Evolutionary conservation across 2,888 invertebrate species (phyloP).

Genomic region (Gnatocerus cornutus): DNA sequence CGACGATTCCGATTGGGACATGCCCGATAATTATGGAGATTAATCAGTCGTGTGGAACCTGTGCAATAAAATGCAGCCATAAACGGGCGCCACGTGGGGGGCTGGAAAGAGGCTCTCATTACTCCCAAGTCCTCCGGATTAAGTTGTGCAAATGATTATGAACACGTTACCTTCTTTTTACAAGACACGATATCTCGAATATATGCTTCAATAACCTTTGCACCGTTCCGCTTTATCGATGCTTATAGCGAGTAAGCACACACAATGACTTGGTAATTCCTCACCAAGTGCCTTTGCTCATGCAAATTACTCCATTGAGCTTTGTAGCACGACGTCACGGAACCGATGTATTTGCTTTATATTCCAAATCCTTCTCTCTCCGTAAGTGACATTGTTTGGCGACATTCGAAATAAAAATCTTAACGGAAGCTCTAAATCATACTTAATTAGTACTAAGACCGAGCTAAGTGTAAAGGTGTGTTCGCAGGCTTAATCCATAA

Average conservation of each 20-base stretch:
- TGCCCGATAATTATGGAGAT: slow-evolving; percentile 8
- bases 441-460: slow-evolving; percentile 34
- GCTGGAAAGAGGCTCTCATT: background rate
- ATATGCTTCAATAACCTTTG: slow-evolving; percentile 55
- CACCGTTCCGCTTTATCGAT: slow-evolving; percentile 56
- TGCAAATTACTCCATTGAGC: slow-evolving; percentile 51
- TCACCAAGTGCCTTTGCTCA: slow-evolving; percentile 51
- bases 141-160: slow-evolving; percentile 43
- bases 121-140: slow-evolving; percentile 12
- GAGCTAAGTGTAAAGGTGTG: slow-evolving; percentile 46
- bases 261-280: slow-evolving; percentile 56
- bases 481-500: slow-evolving; percentile 42
- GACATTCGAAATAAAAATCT: slow-evolving; percentile 29
- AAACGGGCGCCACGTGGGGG: background rate
- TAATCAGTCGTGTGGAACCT: slow-evolving; percentile 1
- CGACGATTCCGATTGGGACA: background rate
- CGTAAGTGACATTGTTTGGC: slow-evolving; percentile 32
- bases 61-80: background rate
- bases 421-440: slow-evolving; percentile 43
- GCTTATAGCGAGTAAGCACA: slow-evolving; percentile 54
- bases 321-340: slow-evolving; percentile 38
- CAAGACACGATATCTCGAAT: slow-evolving; percentile 48
- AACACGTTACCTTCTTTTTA: slow-evolving; percentile 45
- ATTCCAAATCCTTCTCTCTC: slow-evolving; percentile 16
- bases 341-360: slow-evolving; percentile 28